Conservation (phyloP, 2,113 vertebrate species). For the Brachionichthys hirsutus region DNA sequence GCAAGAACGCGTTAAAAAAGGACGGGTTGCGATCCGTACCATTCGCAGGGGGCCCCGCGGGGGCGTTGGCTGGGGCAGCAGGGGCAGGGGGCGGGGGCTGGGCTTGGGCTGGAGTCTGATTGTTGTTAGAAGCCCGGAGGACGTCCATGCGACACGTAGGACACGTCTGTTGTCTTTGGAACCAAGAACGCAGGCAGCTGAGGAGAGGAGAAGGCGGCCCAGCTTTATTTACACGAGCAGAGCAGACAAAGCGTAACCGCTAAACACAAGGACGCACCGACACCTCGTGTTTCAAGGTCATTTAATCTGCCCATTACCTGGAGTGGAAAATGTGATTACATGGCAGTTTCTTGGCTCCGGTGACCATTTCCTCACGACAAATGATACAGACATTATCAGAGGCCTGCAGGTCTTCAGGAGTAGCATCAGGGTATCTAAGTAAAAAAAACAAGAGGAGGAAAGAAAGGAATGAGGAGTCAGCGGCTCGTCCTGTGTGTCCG, state of each 20-base stretch:
- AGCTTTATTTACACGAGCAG: background rate
- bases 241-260: background rate
- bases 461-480: background rate
- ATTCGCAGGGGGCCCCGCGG: constrained; percentile 81
- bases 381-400: constrained; percentile 97
- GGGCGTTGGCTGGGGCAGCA: constrained; percentile 64
- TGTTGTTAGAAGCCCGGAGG: constrained; percentile 84
- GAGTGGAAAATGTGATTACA: constrained; percentile 99
- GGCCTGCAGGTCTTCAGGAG: constrained; percentile 89
- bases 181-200: constrained; percentile 97
- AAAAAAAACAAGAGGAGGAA: background rate
- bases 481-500: background rate
- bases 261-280: background rate
- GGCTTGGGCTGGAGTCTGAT: constrained; percentile 78
- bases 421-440: constrained; percentile 92
- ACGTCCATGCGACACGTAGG: constrained; percentile 97
- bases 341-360: constrained; percentile 91
- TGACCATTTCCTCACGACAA: constrained; percentile 96
- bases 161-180: constrained; percentile 96
- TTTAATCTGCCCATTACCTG: constrained; percentile 80
- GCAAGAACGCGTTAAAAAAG: too few relatives aligned
- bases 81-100: constrained; percentile 74
- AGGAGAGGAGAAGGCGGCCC: background rate
- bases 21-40: constrained; percentile 69
- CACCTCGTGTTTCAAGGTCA: background rate